Evolutionary conservation across 2,888 invertebrate species (phyloP).

Genomic region (Stratiomys singularior): DNA sequence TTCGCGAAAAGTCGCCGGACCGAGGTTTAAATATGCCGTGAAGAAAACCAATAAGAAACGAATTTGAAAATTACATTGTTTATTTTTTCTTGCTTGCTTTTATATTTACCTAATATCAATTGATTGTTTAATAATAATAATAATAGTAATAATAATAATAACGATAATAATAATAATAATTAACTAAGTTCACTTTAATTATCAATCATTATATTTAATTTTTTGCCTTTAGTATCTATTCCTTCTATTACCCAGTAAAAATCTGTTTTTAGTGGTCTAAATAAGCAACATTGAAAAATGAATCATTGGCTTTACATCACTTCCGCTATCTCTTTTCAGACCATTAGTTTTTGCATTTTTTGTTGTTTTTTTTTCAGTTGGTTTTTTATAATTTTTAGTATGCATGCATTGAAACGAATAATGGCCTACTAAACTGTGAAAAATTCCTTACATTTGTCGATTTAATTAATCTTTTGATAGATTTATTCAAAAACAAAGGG

Average conservation of each 20-base stretch:
- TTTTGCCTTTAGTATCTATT: constrained; percentile 23
- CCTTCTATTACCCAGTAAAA: constrained; percentile 43
- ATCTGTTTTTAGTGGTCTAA: constrained; percentile 41
- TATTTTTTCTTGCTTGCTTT: constrained; percentile 38
- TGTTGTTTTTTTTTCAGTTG: constrained; percentile 3
- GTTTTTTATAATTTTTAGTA: constrained; percentile 10
- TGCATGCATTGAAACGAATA: constrained; percentile 14
- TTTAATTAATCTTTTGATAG: too few relatives aligned
- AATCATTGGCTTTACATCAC: not conserved
- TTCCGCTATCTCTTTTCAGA: constrained; percentile 19
- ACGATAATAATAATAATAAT: constrained; percentile 31
- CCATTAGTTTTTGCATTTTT: constrained; percentile 34
- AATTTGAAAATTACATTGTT: constrained; percentile 36
- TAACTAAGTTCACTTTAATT: constrained; percentile 34
- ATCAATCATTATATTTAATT: not conserved
- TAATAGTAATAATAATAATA: constrained; percentile 32
- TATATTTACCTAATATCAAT: constrained; percentile 44
- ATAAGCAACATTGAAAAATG: not conserved
- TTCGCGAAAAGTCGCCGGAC: too few relatives aligned
- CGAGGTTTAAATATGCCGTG: too few relatives aligned
- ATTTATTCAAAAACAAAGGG: too few relatives aligned
- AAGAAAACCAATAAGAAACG: not conserved
- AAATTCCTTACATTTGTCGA: constrained; percentile 18
- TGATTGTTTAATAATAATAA: not conserved
- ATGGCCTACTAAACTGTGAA: constrained; percentile 23